Percentiles rank a stretch among this genome's conserved stretches.
Evolutionary conservation across 2,113 vertebrate genomes (phyloP).

Genomic region (Podilymbus podiceps): DNA sequence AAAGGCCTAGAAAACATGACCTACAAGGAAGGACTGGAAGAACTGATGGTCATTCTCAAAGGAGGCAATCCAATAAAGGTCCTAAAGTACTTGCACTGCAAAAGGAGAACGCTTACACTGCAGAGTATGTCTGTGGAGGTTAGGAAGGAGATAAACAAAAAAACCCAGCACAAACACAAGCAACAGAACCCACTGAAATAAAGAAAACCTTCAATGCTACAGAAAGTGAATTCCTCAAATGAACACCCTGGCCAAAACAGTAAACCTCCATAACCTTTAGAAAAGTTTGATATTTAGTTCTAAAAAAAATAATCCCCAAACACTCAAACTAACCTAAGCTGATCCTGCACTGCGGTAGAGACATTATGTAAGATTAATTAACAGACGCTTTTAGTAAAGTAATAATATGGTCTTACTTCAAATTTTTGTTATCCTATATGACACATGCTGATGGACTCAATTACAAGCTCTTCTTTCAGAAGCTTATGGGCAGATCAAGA

Average conservation of each 20-base stretch:
- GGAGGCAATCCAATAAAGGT: neutral
- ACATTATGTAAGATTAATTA: neutral
- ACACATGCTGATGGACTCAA: neutral
- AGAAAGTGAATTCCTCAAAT: neutral
- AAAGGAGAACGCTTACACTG: neutral
- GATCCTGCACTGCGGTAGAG: neutral
- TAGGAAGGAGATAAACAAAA: neutral
- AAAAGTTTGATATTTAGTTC: neutral
- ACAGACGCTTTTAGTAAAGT: neutral
- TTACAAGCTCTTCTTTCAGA: neutral
- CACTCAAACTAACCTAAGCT: neutral
- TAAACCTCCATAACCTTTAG: neutral
- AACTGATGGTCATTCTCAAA: neutral
- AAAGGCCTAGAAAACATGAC: neutral
- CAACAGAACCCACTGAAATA: neutral
- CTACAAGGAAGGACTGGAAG: neutral
- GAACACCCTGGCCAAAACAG: neutral
- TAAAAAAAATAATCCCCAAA: too few relatives aligned
- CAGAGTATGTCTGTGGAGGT: neutral
- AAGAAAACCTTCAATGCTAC: neutral
- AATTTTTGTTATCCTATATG: neutral
- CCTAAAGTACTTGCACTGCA: neutral
- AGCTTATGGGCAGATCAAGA: too few relatives aligned
- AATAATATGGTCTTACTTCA: neutral
- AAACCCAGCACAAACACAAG: fast-evolving